Conservation (phyloP, 2,113 vertebrate genomes). For the Arothron firmamentum region DNA sequence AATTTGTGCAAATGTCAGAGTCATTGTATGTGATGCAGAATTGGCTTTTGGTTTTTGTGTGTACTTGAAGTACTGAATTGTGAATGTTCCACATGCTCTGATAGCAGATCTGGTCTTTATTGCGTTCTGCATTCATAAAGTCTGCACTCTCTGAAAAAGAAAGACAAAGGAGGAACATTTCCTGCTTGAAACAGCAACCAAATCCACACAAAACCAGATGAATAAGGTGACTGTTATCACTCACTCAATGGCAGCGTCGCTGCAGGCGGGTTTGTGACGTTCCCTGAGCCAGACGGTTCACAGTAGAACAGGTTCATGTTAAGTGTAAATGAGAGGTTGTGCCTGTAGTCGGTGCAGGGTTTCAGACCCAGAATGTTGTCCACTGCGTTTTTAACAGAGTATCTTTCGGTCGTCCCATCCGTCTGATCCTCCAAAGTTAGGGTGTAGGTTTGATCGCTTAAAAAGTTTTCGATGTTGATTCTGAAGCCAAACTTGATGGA, state of each 20-base stretch:
- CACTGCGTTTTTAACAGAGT: not conserved
- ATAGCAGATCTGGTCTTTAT: constrained; percentile 13
- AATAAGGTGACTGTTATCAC: constrained; percentile 16
- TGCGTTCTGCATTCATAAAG: rapidly evolving
- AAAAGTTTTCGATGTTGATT: constrained; percentile 4
- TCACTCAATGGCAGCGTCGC: not conserved
- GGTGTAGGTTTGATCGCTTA: not conserved
- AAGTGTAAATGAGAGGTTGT: too few relatives aligned
- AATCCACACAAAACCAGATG: too few relatives aligned
- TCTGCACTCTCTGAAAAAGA: constrained; percentile 8
- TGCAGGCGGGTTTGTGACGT: not conserved
- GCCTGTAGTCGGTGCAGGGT: not conserved
- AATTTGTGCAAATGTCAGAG: constrained; percentile 24
- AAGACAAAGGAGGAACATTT: too few relatives aligned
- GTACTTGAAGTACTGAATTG: not conserved
- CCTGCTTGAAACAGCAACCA: too few relatives aligned
- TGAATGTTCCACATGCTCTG: constrained; percentile 1
- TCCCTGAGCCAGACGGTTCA: rapidly evolving
- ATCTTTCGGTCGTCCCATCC: not conserved
- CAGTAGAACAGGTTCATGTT: rapidly evolving
- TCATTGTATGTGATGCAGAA: constrained; percentile 5
- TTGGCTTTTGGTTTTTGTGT: too few relatives aligned
- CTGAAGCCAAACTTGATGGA: not conserved
- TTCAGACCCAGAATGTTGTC: not conserved
- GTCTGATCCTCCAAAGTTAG: not conserved